phyloP scores from a whole-genome alignment of 2,888 invertebrate species.

The Hyppa rectilinea region DNA sequence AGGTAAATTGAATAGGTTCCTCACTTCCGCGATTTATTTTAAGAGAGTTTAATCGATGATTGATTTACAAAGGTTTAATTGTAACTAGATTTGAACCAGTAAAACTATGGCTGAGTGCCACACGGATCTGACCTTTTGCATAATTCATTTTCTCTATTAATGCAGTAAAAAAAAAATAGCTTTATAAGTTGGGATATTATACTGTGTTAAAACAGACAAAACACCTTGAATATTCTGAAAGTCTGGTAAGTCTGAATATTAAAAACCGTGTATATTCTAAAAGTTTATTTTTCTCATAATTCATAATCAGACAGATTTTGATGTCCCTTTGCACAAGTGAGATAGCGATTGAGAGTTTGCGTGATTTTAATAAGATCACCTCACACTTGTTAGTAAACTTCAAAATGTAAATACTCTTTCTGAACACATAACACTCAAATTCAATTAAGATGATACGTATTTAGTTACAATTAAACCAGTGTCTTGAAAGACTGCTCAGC shows the following conservation, averaged over 20 bases:
- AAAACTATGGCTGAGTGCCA: neutral
- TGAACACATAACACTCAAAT: neutral
- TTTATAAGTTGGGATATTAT: neutral
- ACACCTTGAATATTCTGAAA: too few species aligned
- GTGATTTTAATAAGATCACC: too few species aligned
- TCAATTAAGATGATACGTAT: neutral
- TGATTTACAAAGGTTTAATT: constrained; percentile 8
- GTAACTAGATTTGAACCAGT: constrained; percentile 15
- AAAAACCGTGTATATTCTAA: too few species aligned
- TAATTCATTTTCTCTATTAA: neutral
- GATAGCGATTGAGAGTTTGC: too few species aligned
- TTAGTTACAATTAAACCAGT: constrained; percentile 23
- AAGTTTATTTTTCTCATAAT: neutral
- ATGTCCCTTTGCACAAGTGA: neutral
- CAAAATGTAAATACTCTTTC: neutral
- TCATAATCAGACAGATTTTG: neutral
- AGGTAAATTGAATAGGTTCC: constrained; percentile 33
- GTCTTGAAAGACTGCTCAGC: constrained; percentile 69
- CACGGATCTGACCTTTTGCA: neutral
- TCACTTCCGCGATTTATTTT: constrained; percentile 34
- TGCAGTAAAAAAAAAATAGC: too few species aligned
- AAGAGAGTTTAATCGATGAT: constrained; percentile 1
- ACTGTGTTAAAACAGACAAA: neutral
- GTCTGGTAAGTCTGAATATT: too few species aligned
- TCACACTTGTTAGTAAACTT: too few species aligned